Evolutionary conservation across 2,113 vertebrate species (phyloP).

Genomic region (Noturus placidus): DNA sequence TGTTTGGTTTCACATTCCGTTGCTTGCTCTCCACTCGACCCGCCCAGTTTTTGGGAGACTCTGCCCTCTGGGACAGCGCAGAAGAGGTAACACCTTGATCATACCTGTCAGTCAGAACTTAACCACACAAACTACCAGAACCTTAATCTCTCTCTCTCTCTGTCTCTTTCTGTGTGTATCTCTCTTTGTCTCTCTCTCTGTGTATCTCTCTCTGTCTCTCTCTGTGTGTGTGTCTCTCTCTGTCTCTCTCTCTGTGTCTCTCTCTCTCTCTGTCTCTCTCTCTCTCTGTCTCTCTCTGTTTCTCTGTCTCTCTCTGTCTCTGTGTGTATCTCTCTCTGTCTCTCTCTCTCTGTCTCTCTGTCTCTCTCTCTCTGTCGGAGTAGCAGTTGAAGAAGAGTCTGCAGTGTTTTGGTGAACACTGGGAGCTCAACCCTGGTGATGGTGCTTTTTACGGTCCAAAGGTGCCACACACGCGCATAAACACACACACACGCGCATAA

Average conservation of each 20-base stretch:
- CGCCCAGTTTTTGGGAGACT: slow-evolving; percentile 79
- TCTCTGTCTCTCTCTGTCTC: not conserved
- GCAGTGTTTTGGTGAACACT: slow-evolving; percentile 77
- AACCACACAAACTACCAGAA: not conserved
- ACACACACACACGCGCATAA: not conserved
- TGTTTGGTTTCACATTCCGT: slow-evolving; percentile 87
- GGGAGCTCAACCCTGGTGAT: slow-evolving; percentile 85
- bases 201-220: too few relatives aligned
- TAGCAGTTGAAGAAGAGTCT: slow-evolving; percentile 85
- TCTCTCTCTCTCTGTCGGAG: slow-evolving; percentile 25
- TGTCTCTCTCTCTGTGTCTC: not conserved
- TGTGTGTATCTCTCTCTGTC: not conserved
- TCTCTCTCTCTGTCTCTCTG: not conserved
- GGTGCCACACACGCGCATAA: slow-evolving; percentile 65
- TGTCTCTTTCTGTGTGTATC: not conserved
- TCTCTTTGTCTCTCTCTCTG: not conserved
- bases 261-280: not conserved
- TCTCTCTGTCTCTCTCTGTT: not conserved
- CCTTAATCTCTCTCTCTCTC: not conserved
- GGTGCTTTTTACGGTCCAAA: slow-evolving; percentile 95
- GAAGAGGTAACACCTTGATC: slow-evolving; percentile 76
- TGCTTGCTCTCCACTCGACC: slow-evolving; percentile 87
- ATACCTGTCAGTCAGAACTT: not conserved
- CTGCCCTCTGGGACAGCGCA: slow-evolving; percentile 81
- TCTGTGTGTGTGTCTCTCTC: not conserved